Conservation (phyloP, 1,140 invertebrate species). For the Dolichoris vasculosae region DNA sequence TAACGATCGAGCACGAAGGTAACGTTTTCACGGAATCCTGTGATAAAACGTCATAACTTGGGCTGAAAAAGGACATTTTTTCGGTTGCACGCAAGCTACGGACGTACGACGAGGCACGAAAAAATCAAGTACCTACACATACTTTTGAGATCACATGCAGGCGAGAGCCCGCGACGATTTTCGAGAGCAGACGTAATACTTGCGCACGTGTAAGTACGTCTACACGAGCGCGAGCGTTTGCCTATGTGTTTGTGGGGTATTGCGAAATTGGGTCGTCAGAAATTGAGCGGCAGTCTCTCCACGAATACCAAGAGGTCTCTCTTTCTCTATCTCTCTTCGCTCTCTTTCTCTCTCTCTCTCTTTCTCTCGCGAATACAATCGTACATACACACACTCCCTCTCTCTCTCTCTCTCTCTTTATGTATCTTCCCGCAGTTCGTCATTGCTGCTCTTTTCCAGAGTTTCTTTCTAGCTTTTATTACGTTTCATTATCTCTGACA, state of each 20-base stretch:
- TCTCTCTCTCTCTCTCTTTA: neutral
- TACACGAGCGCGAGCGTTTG: neutral
- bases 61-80: neutral
- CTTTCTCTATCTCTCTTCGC: slow-evolving; percentile 22
- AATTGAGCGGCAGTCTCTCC: slow-evolving; percentile 64
- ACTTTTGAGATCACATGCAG: neutral
- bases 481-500: slow-evolving; percentile 8
- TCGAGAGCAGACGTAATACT: slow-evolving; percentile 44
- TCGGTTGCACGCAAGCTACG: neutral
- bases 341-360: slow-evolving; percentile 18
- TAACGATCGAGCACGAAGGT: neutral
- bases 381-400: neutral
- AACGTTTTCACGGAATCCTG: neutral
- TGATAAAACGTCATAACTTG: neutral
- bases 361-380: no score
- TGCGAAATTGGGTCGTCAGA: slow-evolving; percentile 71
- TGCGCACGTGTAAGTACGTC: slow-evolving; percentile 32
- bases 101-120: neutral
- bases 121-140: slow-evolving; percentile 13
- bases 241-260: slow-evolving; percentile 48
- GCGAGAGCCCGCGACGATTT: slow-evolving; percentile 19
- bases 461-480: slow-evolving; percentile 21
- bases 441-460: slow-evolving; percentile 5
- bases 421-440: slow-evolving; percentile 2
- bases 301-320: slow-evolving; percentile 57